Evolutionary conservation across 1,140 invertebrate genomes (phyloP).

Genomic region (Drosophila virilis): DNA sequence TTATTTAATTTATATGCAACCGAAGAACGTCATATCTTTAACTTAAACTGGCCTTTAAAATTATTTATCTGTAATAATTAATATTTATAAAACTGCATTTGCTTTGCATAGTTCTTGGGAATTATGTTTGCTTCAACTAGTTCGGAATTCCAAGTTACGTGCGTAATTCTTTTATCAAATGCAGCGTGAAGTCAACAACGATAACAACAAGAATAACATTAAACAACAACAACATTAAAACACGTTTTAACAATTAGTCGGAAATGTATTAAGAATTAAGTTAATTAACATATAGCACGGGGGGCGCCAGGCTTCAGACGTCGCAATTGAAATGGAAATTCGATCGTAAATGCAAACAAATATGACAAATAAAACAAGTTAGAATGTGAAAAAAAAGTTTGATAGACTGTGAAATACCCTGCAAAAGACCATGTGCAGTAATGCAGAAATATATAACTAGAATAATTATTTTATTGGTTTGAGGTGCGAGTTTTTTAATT

Average conservation of each 20-base stretch:
- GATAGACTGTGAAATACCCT: neutral
- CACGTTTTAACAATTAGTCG: slow-evolving; percentile 16
- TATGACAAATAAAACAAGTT: neutral
- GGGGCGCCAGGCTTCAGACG: slow-evolving; percentile 12
- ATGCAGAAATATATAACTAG: too few species aligned
- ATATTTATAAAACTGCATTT: neutral
- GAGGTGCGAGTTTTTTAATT: too few species aligned
- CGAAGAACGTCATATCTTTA: neutral
- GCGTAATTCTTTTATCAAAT: slow-evolving; percentile 10
- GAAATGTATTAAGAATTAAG: slow-evolving; percentile 3
- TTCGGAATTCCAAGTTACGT: neutral
- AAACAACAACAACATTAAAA: neutral
- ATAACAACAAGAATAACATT: neutral
- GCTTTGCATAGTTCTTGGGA: slow-evolving; percentile 2
- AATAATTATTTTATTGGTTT: too few species aligned
- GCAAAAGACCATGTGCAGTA: too few species aligned
- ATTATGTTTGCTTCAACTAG: slow-evolving; percentile 5
- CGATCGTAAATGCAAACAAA: neutral
- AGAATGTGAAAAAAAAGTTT: neutral
- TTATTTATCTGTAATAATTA: neutral
- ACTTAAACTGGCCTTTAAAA: neutral
- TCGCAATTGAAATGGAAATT: slow-evolving; percentile 10
- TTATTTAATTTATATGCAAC: neutral
- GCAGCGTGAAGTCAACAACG: neutral
- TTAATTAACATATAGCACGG: slow-evolving; percentile 8